Percentiles rank a stretch among this genome's conserved stretches.
These are phyloP conservation scores for Laupala kohalensis DNA, from an alignment of 1,140 invertebrate genomes.

Conservation along the genomic window DNA sequence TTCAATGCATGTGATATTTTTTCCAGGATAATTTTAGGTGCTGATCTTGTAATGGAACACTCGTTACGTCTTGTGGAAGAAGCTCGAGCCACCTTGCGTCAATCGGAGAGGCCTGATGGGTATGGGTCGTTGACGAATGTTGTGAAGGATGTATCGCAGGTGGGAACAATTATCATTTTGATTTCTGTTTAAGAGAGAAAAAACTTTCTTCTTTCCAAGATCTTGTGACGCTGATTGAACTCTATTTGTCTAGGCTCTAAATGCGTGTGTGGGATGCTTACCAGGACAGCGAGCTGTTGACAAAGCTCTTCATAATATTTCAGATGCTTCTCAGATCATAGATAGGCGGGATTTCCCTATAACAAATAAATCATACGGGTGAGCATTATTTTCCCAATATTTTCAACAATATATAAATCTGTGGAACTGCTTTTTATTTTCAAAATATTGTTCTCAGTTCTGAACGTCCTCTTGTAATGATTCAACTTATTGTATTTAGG, in stretches of 20 bases:
- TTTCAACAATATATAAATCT: too few relatives aligned
- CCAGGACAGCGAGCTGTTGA: conserved; percentile 86
- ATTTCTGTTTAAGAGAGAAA: too few relatives aligned
- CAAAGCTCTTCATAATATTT: conserved; percentile 68
- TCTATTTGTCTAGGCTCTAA: conserved; percentile 32
- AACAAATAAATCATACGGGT: conserved; percentile 58
- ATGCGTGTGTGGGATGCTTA: conserved; percentile 60
- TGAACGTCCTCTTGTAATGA: too few relatives aligned
- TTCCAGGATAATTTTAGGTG: conserved; percentile 49
- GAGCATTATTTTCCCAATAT: conserved; percentile 17
- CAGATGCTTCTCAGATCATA: conserved; percentile 56
- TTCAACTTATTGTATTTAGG: too few relatives aligned
- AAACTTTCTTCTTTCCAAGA: too few relatives aligned
- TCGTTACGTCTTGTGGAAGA: conserved; percentile 66
- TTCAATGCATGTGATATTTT: too few relatives aligned
- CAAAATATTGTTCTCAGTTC: too few relatives aligned
- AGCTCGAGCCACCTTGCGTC: conserved; percentile 50
- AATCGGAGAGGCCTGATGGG: conserved; percentile 42
- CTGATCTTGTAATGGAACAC: conserved; percentile 64
- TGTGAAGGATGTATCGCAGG: conserved; percentile 44
- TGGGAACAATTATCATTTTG: too few relatives aligned
- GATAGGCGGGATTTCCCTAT: conserved; percentile 55
- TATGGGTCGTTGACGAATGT: conserved; percentile 44
- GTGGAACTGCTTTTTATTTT: too few relatives aligned
- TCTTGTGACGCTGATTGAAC: too few relatives aligned